Evolutionary conservation across 2,113 vertebrate genomes (phyloP).

Genomic region (Sapajus apella): DNA sequence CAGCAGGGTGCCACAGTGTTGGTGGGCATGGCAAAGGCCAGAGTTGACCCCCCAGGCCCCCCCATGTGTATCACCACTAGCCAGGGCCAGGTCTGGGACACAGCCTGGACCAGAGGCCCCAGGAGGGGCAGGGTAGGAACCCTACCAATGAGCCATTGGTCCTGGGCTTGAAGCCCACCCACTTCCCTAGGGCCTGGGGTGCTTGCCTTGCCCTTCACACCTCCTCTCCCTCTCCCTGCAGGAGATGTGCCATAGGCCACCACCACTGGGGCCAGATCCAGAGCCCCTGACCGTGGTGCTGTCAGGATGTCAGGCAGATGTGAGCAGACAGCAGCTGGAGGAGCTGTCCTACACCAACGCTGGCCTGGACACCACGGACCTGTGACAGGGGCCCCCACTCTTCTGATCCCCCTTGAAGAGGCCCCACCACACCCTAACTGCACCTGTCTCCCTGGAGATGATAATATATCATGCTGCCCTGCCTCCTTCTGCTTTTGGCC

Average conservation of each 20-base stretch:
- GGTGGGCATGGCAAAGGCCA: background rate
- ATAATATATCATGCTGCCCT: background rate
- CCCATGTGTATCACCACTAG: background rate
- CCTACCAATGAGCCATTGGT: background rate
- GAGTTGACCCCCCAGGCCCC: background rate
- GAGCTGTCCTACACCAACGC: conserved; percentile 77
- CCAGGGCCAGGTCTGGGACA: background rate
- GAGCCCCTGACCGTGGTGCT: conserved; percentile 88
- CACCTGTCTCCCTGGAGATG: background rate
- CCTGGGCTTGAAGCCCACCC: background rate
- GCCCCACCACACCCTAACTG: background rate
- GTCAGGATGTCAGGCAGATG: conserved; percentile 57
- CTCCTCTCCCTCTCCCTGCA: background rate
- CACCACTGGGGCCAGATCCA: accelerated
- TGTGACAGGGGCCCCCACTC: conserved; percentile 81
- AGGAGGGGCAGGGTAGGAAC: background rate
- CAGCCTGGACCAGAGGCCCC: background rate
- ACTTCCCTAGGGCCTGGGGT: background rate
- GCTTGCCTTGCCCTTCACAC: background rate
- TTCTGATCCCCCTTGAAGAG: background rate
- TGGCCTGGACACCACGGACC: conserved; percentile 87
- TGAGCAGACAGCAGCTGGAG: background rate
- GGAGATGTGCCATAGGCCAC: background rate
- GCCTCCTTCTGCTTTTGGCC: background rate
- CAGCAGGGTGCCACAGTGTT: background rate